These are phyloP conservation scores for Xyrauchen texanus DNA, from an alignment of 2,113 vertebrate genomes.

Conservation along the genomic window DNA sequence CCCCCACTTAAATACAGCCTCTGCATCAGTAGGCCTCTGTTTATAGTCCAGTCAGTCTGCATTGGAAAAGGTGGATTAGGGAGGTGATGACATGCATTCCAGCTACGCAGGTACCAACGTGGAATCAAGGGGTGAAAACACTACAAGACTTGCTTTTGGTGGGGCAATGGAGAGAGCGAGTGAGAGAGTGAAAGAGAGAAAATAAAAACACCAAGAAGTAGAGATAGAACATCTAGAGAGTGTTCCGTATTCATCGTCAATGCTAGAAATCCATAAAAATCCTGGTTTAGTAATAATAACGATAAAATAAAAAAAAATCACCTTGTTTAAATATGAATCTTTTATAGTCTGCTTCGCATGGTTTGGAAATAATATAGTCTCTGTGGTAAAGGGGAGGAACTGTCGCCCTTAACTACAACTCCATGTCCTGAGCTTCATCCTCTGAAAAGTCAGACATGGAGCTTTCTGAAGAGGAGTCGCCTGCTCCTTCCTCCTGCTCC, in stretches of 20 bases:
- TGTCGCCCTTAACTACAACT: conserved; percentile 90
- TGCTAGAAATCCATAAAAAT: conserved; percentile 98
- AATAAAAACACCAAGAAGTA: conserved; percentile 51
- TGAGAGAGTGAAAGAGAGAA: conserved; percentile 45
- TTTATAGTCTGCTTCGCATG: conserved; percentile 98
- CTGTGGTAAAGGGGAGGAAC: conserved; percentile 70
- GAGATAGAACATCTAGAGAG: conserved; percentile 78
- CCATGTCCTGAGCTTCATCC: conserved; percentile 99
- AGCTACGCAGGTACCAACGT: conserved; percentile 22
- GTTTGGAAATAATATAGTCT: conserved; percentile 99
- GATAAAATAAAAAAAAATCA: conserved; percentile 86
- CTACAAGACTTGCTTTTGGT: conserved; percentile 27
- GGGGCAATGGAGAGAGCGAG: conserved; percentile 37
- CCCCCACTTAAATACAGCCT: conserved; percentile 20
- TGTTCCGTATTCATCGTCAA: conserved; percentile 87
- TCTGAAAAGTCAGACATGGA: conserved; percentile 99
- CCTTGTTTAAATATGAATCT: conserved; percentile 99
- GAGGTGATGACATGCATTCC: conserved; percentile 24
- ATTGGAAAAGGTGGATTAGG: conserved; percentile 22
- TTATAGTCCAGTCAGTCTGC: background rate
- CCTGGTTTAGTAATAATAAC: conserved; percentile 96
- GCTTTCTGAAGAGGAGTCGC: conserved; percentile 98
- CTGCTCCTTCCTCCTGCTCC: conserved; percentile 95
- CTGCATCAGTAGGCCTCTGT: background rate
- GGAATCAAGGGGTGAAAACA: background rate